phyloP scores from a whole-genome alignment of 92 coral and sea anemone species.

The Siderastrea radians region DNA sequence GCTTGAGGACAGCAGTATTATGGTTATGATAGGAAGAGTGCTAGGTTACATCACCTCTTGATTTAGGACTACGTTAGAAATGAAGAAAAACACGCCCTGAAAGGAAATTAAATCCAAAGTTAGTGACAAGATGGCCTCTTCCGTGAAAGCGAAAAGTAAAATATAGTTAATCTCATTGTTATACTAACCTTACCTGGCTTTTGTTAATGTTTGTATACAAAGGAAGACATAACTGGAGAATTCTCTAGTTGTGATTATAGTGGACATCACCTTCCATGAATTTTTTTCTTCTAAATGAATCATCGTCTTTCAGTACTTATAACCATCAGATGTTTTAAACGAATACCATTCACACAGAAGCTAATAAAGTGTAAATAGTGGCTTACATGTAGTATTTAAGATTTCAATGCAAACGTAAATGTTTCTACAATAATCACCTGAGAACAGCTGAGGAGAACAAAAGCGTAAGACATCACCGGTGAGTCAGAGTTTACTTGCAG shows the following conservation, averaged over 20 bases:
- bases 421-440: conserved; percentile 59
- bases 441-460: conserved; percentile 79
- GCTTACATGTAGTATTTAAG: background rate
- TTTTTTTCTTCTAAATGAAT: too few species aligned
- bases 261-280: too few species aligned
- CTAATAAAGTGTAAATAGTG: background rate
- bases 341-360: background rate
- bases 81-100: conserved; percentile 90
- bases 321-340: background rate
- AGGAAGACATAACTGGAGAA: too few species aligned
- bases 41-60: conserved; percentile 64
- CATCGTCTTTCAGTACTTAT: too few species aligned
- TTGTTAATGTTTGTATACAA: too few species aligned
- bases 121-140: too few species aligned
- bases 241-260: too few species aligned
- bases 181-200: too few species aligned
- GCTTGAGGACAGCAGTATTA: background rate
- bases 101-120: conserved; percentile 7
- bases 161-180: too few species aligned
- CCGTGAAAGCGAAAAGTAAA: too few species aligned
- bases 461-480: conserved; percentile 76
- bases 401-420: background rate
- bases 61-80: conserved; percentile 77
- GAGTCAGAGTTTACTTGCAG: conserved; percentile 81
- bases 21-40: background rate